Evolutionary conservation across 2,888 invertebrate species (phyloP).

Genomic region (Xanthostigma xanthostigma): DNA sequence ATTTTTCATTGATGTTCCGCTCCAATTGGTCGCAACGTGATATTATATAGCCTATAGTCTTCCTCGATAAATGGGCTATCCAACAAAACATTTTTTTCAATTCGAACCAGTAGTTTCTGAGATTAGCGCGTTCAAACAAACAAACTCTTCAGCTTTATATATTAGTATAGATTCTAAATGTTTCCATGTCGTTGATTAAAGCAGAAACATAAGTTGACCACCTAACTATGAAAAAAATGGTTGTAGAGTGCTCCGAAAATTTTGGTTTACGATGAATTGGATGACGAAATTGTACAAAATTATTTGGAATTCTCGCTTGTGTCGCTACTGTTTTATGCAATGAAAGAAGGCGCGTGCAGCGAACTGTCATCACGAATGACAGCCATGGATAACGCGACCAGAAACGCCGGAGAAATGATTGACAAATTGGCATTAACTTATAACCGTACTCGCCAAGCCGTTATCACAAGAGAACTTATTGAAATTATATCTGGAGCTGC

Average conservation of each 20-base stretch:
- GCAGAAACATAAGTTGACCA: too few species aligned
- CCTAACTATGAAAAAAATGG: not conserved
- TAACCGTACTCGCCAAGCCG: slow-evolving; percentile 91
- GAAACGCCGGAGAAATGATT: slow-evolving; percentile 97
- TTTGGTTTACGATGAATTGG: slow-evolving; percentile 81
- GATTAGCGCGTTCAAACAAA: too few species aligned
- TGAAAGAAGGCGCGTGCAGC: slow-evolving; percentile 88
- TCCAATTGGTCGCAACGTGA: too few species aligned
- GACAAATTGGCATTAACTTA: slow-evolving; percentile 81
- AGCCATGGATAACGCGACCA: slow-evolving; percentile 94
- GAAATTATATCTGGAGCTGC: slow-evolving; percentile 94
- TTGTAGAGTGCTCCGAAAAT: slow-evolving; percentile 66
- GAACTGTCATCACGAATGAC: slow-evolving; percentile 95
- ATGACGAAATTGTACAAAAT: slow-evolving; percentile 76
- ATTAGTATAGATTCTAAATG: slow-evolving; percentile 17
- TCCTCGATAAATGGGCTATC: too few species aligned
- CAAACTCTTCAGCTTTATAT: too few species aligned
- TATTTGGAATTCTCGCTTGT: slow-evolving; percentile 93
- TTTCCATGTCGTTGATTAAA: too few species aligned
- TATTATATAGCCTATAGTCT: too few species aligned
- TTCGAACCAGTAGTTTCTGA: too few species aligned
- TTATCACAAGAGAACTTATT: slow-evolving; percentile 83
- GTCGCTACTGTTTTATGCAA: slow-evolving; percentile 72
- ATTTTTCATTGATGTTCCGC: too few species aligned
- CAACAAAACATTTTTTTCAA: too few species aligned